A percentile compares a stretch with the other conserved stretches of the same genome.
phyloP scores from a whole-genome alignment of 2,888 invertebrate species.

The Papilio demoleus region DNA sequence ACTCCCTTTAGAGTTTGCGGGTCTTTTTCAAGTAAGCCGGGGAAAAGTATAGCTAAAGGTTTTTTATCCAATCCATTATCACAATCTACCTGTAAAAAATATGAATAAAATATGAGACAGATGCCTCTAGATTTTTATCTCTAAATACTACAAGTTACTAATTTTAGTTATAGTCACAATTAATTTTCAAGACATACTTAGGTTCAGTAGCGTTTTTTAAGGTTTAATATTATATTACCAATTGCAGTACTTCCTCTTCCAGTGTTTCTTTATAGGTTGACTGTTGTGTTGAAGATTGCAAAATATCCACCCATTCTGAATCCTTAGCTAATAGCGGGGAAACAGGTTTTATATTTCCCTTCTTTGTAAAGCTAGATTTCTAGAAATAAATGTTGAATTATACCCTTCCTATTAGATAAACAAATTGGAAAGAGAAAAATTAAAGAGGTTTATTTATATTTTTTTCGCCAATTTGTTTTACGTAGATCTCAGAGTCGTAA shows the following conservation, averaged over 20 bases:
- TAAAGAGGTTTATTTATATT: no score
- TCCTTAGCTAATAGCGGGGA: slow-evolving; percentile 75
- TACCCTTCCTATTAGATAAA: neutral
- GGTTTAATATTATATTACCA: slow-evolving; percentile 53
- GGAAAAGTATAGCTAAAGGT: slow-evolving; percentile 73
- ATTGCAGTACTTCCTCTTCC: slow-evolving; percentile 68
- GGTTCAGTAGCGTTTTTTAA: neutral
- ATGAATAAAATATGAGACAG: no score
- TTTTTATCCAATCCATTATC: slow-evolving; percentile 68
- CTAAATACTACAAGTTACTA: no score
- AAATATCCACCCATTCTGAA: slow-evolving; percentile 76
- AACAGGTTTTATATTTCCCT: slow-evolving; percentile 46
- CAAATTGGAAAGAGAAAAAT: neutral
- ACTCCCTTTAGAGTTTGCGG: slow-evolving; percentile 68
- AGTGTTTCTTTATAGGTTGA: slow-evolving; percentile 48
- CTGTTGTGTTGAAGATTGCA: slow-evolving; percentile 54
- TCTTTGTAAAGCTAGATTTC: slow-evolving; percentile 34
- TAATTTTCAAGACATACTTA: no score
- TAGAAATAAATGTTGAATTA: slow-evolving; percentile 32
- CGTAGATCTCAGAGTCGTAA: no score
- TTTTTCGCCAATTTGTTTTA: no score
- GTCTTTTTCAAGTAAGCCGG: slow-evolving; percentile 67
- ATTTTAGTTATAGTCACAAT: no score
- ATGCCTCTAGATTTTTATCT: no score
- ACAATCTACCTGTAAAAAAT: slow-evolving; percentile 65